Percentiles rank a stretch among this genome's conserved stretches.
These are phyloP conservation scores for Drosophila saltans DNA, from an alignment of 1,140 invertebrate species.

Conservation along the genomic window DNA sequence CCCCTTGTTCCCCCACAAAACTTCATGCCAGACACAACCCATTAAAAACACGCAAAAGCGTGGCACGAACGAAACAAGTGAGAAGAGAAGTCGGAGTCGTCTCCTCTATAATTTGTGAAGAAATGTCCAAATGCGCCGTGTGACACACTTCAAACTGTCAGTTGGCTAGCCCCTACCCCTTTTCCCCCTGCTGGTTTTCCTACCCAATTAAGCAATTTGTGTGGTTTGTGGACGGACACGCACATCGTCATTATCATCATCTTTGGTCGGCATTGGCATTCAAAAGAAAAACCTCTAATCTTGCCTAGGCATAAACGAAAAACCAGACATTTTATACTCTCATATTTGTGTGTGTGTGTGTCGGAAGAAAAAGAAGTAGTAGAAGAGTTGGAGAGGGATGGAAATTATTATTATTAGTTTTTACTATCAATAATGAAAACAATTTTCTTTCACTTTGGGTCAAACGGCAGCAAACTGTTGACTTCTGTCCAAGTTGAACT, in stretches of 20 bases:
- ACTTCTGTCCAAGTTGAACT: conserved; percentile 33
- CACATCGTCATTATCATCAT: conserved; percentile 20
- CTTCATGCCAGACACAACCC: not conserved
- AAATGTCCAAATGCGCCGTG: conserved; percentile 38
- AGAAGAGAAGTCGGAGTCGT: not conserved
- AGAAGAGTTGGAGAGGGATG: conserved; percentile 5
- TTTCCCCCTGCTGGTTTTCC: conserved; percentile 2
- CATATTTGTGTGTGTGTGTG: conserved; percentile 14
- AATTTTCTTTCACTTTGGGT: conserved; percentile 47
- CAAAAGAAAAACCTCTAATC: conserved; percentile 38
- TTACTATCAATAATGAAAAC: conserved; percentile 57
- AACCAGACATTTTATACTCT: not conserved
- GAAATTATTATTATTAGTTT: conserved; percentile 26
- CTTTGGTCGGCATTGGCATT: conserved; percentile 19
- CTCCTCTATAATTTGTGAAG: conserved; percentile 30
- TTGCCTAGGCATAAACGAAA: conserved; percentile 36
- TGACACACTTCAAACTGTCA: conserved; percentile 54
- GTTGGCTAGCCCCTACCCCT: conserved; percentile 10
- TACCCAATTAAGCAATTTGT: conserved; percentile 62
- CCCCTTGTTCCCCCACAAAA: not conserved
- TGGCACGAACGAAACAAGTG: not conserved
- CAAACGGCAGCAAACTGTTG: conserved; percentile 25
- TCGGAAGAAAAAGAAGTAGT: not conserved
- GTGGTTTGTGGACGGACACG: conserved; percentile 43
- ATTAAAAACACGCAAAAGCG: conserved; percentile 13